A percentile compares a stretch with the other conserved stretches of the same genome.
Evolutionary conservation across 2,797 vertebrate genomes (phyloP).

Genomic region (Enteromius trimaculatus): DNA sequence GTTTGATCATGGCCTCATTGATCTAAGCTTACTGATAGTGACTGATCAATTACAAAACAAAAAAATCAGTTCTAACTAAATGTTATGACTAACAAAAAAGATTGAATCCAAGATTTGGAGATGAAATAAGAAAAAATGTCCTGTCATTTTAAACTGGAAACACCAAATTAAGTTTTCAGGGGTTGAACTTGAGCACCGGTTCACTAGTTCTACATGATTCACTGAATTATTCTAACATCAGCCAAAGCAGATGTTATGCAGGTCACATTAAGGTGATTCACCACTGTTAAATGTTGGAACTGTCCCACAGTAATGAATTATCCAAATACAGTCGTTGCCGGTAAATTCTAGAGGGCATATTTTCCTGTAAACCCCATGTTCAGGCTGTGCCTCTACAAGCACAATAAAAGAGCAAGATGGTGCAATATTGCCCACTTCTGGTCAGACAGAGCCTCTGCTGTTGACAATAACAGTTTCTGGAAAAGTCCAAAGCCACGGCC

Average conservation of each 20-base stretch:
- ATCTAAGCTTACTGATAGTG: not conserved
- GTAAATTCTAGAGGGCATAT: constrained; percentile 28
- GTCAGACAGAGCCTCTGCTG: constrained; percentile 52
- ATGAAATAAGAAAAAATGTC: not conserved
- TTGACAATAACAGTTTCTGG: constrained; percentile 73
- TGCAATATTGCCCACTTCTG: constrained; percentile 63
- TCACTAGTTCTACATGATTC: not conserved
- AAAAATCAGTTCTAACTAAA: not conserved
- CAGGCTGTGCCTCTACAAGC: constrained; percentile 7
- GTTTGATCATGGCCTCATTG: not conserved
- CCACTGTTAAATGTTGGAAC: constrained; percentile 21
- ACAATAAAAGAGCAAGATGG: not conserved
- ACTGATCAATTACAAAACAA: not conserved
- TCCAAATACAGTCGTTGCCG: constrained; percentile 19
- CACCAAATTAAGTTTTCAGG: not conserved
- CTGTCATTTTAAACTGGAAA: not conserved
- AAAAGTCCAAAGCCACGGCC: constrained; percentile 70
- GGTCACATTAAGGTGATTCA: constrained; percentile 42
- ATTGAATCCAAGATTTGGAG: not conserved
- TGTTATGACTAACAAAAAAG: too few relatives aligned
- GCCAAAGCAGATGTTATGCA: not conserved
- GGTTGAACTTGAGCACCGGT: not conserved
- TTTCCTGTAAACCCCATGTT: constrained; percentile 27
- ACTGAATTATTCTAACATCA: not conserved
- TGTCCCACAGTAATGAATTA: constrained; percentile 12